These are phyloP conservation scores for Psittacula cyanocephala DNA, from an alignment of 2,113 vertebrate genomes.

Conservation along the genomic window DNA sequence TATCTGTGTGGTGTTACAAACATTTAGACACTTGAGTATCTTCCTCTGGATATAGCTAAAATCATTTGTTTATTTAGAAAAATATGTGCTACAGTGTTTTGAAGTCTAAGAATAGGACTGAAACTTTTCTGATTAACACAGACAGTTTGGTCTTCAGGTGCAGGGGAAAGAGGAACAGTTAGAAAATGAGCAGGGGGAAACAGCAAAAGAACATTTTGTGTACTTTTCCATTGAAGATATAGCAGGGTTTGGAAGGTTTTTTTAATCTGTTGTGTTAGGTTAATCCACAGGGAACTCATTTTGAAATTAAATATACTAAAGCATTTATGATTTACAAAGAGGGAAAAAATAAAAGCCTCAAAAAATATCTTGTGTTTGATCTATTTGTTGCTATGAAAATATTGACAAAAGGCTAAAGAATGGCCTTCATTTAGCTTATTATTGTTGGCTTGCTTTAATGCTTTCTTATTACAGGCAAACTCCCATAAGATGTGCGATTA, in stretches of 20 bases:
- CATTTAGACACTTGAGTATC: not conserved
- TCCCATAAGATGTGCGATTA: constrained; percentile 36
- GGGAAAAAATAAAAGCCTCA: not conserved
- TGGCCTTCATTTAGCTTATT: constrained; percentile 55
- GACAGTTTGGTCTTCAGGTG: not conserved
- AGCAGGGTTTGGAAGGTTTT: not conserved
- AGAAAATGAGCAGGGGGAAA: not conserved
- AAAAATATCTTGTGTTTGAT: constrained; percentile 47
- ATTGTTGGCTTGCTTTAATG: constrained; percentile 41
- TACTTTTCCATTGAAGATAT: constrained; percentile 10
- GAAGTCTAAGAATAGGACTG: not conserved
- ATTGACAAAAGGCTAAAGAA: constrained; percentile 61
- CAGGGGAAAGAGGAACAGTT: not conserved
- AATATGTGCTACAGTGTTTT: not conserved
- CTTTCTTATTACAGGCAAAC: constrained; percentile 39
- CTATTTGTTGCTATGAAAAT: constrained; percentile 48
- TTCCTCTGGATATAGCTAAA: not conserved
- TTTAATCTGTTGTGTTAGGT: not conserved
- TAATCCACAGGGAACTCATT: constrained; percentile 34
- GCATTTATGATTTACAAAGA: constrained; percentile 37
- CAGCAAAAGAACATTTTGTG: not conserved
- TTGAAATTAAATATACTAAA: constrained; percentile 55
- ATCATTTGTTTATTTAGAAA: not conserved
- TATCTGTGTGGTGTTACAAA: not conserved
- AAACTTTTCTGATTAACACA: not conserved